Percentiles rank a stretch among this genome's conserved stretches.
Conservation (phyloP, 92 coral and sea anemone genomes). For the Pocillopora grandis region DNA sequence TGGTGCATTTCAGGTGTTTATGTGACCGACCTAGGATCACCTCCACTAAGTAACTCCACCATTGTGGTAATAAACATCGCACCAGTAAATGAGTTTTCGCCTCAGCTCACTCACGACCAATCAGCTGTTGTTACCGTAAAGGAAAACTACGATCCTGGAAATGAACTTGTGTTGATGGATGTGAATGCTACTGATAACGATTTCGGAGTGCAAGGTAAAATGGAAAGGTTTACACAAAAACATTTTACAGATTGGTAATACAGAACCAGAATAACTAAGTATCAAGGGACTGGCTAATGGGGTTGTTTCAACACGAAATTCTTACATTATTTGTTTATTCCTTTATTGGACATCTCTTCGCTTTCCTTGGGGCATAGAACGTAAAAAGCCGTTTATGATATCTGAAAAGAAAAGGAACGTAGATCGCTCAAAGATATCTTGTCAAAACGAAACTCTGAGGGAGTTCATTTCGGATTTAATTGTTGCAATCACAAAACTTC, state of each 20-base stretch:
- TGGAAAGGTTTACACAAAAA: background rate
- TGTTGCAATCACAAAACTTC: too few species aligned
- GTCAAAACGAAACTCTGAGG: too few species aligned
- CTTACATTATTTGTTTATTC: too few species aligned
- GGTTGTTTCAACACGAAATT: too few species aligned
- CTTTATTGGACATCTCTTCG: too few species aligned
- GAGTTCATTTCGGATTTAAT: too few species aligned
- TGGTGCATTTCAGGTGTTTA: conserved; percentile 41
- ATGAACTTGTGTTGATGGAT: conserved; percentile 53
- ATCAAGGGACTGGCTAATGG: background rate
- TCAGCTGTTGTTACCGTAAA: conserved; percentile 43
- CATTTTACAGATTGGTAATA: too few species aligned
- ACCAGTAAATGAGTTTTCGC: conserved; percentile 80
- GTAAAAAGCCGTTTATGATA: too few species aligned
- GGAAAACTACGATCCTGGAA: conserved; percentile 52
- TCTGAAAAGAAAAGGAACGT: too few species aligned
- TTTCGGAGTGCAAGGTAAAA: conserved; percentile 74
- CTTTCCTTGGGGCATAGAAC: too few species aligned
- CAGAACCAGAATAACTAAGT: background rate
- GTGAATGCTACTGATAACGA: conserved; percentile 76
- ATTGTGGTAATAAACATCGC: conserved; percentile 50
- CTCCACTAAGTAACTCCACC: conserved; percentile 55
- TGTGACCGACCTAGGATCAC: conserved; percentile 75
- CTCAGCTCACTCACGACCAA: conserved; percentile 53
- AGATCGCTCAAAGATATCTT: too few species aligned